Percentiles rank a stretch among this genome's conserved stretches.
Conservation (phyloP, 1,140 invertebrate genomes). For the Pachyrhynchus sulphureomaculatus region DNA sequence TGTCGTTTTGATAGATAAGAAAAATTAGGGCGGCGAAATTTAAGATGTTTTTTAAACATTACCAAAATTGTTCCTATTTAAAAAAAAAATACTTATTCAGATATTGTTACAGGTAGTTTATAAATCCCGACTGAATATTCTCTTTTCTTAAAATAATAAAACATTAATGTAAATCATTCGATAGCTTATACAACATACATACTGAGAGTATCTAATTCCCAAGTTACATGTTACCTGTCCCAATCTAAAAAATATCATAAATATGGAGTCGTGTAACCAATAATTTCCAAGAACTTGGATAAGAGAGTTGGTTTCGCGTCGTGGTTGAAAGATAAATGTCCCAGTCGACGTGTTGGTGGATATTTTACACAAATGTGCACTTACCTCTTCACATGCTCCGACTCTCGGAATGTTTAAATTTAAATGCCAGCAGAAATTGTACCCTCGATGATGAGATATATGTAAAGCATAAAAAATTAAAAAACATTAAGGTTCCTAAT, state of each 20-base stretch:
- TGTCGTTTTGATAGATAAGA: no score
- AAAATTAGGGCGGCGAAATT: no score
- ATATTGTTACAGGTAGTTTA: no score
- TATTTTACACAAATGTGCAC: constrained; percentile 36
- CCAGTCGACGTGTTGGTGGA: constrained; percentile 34
- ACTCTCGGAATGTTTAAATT: constrained; percentile 30
- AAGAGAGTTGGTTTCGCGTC: constrained; percentile 38
- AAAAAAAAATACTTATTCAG: no score
- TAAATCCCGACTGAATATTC: no score
- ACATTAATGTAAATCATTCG: no score
- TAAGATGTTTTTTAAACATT: no score
- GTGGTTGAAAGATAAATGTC: constrained; percentile 35
- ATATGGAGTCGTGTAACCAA: constrained; percentile 27
- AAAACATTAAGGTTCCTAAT: no score
- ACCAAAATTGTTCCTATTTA: no score
- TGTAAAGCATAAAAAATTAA: neutral
- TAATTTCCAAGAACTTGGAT: constrained; percentile 29
- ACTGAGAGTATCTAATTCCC: constrained; percentile 12
- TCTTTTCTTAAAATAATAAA: no score
- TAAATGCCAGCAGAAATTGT: neutral
- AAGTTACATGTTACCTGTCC: constrained; percentile 27
- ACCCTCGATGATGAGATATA: neutral
- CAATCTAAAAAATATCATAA: constrained; percentile 25
- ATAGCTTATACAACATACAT: no score
- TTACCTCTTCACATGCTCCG: constrained; percentile 22